phyloP scores from a whole-genome alignment of 2,797 vertebrate genomes.

The Pantherophis vulpinus region DNA sequence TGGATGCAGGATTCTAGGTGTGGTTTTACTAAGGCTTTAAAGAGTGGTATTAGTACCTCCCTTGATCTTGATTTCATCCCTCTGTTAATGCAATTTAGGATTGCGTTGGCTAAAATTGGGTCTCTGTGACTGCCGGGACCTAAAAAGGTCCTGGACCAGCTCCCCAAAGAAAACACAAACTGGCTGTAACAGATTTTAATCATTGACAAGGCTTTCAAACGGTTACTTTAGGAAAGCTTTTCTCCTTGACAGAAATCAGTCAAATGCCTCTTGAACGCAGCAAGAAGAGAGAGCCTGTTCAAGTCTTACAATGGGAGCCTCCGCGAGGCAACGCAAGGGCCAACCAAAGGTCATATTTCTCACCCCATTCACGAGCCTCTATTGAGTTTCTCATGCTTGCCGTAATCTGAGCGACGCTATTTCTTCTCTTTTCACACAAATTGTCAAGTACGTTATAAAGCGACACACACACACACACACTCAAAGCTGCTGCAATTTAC shows the following conservation, averaged over 20 bases:
- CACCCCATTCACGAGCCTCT: slow-evolving; percentile 23
- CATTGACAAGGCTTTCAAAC: slow-evolving; percentile 57
- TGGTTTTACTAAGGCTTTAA: too few species aligned
- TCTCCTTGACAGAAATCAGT: slow-evolving; percentile 67
- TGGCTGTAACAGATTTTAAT: slow-evolving; percentile 69
- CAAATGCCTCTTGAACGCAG: slow-evolving; percentile 69
- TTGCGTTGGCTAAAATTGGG: too few species aligned
- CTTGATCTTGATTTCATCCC: too few species aligned
- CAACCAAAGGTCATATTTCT: slow-evolving; percentile 56
- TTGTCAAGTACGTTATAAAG: slow-evolving; percentile 50
- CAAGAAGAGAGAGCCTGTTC: slow-evolving; percentile 54
- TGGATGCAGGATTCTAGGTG: too few species aligned
- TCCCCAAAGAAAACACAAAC: slow-evolving; percentile 70
- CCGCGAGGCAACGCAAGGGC: slow-evolving; percentile 42
- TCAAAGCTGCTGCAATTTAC: background rate
- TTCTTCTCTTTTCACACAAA: slow-evolving; percentile 32
- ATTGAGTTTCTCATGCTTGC: slow-evolving; percentile 38
- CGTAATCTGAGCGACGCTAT: slow-evolving; percentile 33
- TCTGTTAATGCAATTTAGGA: too few species aligned
- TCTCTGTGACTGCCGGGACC: slow-evolving; percentile 61
- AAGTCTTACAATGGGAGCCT: slow-evolving; percentile 41
- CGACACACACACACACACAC: background rate
- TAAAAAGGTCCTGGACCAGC: slow-evolving; percentile 47
- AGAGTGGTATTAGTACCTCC: too few species aligned
- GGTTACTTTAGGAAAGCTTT: slow-evolving; percentile 49